phyloP scores from a whole-genome alignment of 2,888 invertebrate species.

The Melieria picta region DNA sequence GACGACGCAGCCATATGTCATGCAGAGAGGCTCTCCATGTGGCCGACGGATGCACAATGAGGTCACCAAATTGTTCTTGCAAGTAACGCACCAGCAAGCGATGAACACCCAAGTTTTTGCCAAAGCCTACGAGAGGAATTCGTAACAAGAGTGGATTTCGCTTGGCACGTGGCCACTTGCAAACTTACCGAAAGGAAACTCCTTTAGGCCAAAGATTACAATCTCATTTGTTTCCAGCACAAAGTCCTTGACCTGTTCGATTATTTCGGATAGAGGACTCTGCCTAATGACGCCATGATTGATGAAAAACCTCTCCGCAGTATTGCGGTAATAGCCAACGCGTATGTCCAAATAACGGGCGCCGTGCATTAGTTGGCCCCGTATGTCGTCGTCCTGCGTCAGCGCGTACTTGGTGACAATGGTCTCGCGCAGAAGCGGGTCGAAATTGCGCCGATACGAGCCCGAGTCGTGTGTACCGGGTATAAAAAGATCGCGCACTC shows the following conservation, averaged over 20 bases:
- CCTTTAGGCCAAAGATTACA: slow-evolving; percentile 71
- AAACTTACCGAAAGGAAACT: slow-evolving; percentile 70
- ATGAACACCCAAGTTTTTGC: slow-evolving; percentile 66
- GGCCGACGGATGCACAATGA: slow-evolving; percentile 67
- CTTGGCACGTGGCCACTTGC: background rate
- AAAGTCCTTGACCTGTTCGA: slow-evolving; percentile 69
- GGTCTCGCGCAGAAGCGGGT: slow-evolving; percentile 61
- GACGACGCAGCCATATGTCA: slow-evolving; percentile 68
- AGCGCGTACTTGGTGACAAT: slow-evolving; percentile 68
- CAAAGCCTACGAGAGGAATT: slow-evolving; percentile 62
- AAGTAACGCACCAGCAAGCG: slow-evolving; percentile 68
- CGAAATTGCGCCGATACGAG: slow-evolving; percentile 66
- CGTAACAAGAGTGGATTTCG: background rate
- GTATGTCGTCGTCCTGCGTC: slow-evolving; percentile 71
- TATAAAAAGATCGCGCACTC: slow-evolving; percentile 70
- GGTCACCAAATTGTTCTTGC: slow-evolving; percentile 68
- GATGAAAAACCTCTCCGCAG: slow-evolving; percentile 67
- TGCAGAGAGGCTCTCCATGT: slow-evolving; percentile 67
- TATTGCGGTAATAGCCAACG: slow-evolving; percentile 68
- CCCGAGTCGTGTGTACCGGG: slow-evolving; percentile 80
- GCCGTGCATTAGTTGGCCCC: slow-evolving; percentile 71
- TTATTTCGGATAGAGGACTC: slow-evolving; percentile 66
- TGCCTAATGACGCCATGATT: slow-evolving; percentile 70
- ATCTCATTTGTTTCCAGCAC: slow-evolving; percentile 71
- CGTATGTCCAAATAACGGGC: slow-evolving; percentile 72